These are phyloP conservation scores for Cyrtorhinus lividipennis DNA, from an alignment of 1,140 invertebrate genomes.

Conservation along the genomic window DNA sequence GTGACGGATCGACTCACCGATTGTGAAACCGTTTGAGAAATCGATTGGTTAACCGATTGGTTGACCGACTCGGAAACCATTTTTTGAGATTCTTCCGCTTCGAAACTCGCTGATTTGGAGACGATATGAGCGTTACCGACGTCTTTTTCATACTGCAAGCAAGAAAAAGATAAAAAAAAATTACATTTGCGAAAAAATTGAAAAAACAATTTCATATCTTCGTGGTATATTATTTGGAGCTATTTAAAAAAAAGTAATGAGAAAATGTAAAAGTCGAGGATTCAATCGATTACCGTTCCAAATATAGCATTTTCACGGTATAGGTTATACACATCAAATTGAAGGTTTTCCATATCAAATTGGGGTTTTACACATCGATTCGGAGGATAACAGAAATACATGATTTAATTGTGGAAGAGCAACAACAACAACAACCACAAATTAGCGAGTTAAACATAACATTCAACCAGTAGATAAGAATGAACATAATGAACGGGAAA, in stretches of 20 bases:
- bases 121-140: slow-evolving; percentile 18
- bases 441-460: too few species aligned
- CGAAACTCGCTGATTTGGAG: slow-evolving; percentile 14
- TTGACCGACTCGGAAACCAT: slow-evolving; percentile 20
- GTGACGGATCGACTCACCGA: slow-evolving; percentile 9
- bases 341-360: too few species aligned
- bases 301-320: neutral
- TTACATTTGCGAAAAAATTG: too few species aligned
- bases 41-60: neutral
- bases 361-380: too few species aligned
- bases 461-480: too few species aligned
- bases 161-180: slow-evolving; percentile 3
- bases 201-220: too few species aligned
- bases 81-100: slow-evolving; percentile 13
- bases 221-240: neutral
- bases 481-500: too few species aligned
- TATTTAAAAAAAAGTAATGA: neutral
- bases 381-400: too few species aligned
- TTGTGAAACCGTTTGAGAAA: neutral
- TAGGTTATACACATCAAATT: too few species aligned
- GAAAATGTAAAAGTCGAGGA: too few species aligned
- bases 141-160: slow-evolving; percentile 20
- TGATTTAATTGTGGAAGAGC: too few species aligned
- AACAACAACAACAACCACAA: too few species aligned
- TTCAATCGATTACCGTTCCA: neutral